Percentiles rank a stretch among this genome's conserved stretches.
These are phyloP conservation scores for Octopus sinensis DNA, from an alignment of 1,140 invertebrate genomes.

Conservation along the genomic window DNA sequence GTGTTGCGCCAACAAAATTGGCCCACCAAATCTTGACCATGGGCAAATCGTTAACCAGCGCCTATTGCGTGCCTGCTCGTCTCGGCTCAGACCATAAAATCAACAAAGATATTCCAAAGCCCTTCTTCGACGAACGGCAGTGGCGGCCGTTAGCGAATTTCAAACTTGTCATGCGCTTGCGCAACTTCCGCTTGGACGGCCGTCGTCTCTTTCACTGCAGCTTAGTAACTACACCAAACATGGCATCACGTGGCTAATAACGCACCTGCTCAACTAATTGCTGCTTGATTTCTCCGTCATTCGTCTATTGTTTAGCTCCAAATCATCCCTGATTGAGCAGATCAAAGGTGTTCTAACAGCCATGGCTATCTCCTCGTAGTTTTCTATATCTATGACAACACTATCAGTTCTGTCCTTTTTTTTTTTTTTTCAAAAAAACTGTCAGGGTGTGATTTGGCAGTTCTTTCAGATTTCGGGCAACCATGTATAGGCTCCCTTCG, in stretches of 20 bases:
- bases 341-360: neutral
- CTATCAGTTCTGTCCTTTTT: neutral
- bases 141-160: slow-evolving; percentile 3
- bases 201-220: neutral
- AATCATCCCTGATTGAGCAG: neutral
- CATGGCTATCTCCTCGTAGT: neutral
- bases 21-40: neutral
- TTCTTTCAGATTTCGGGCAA: slow-evolving; percentile 27
- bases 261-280: neutral
- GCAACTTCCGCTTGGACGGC: slow-evolving; percentile 1
- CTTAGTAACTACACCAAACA: slow-evolving; percentile 9
- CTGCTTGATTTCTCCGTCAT: neutral
- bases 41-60: neutral
- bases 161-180: neutral
- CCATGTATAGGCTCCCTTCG: neutral
- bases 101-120: neutral
- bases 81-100: neutral
- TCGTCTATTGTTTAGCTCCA: neutral
- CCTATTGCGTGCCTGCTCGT: neutral
- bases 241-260: neutral
- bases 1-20: neutral
- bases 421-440: neutral
- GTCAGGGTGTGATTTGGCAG: neutral
- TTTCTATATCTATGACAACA: neutral
- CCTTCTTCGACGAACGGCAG: neutral